These are phyloP conservation scores for Zaprionus inermis DNA, from an alignment of 1,140 invertebrate genomes.

Conservation along the genomic window DNA sequence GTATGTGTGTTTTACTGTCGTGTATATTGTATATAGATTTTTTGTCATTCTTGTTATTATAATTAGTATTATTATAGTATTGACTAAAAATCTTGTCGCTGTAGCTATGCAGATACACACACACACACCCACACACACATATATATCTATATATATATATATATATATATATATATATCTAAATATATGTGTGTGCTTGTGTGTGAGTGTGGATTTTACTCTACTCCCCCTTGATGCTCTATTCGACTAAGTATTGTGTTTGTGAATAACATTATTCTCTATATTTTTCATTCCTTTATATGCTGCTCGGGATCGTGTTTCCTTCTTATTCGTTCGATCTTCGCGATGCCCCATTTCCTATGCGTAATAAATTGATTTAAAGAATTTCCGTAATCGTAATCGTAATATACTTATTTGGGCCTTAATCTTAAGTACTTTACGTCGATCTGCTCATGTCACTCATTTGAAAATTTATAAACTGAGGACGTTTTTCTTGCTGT, in stretches of 20 bases:
- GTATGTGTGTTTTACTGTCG: constrained; percentile 68
- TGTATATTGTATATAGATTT: constrained; percentile 70
- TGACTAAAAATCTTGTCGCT: constrained; percentile 64
- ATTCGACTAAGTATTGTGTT: constrained; percentile 39
- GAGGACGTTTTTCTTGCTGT: constrained; percentile 66
- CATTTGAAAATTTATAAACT: constrained; percentile 82
- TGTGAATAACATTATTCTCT: constrained; percentile 1
- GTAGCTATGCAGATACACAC: constrained; percentile 33
- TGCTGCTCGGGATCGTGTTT: constrained; percentile 17
- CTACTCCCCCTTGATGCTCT: constrained; percentile 30
- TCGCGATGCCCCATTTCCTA: constrained; percentile 28
- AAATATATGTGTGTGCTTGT: constrained; percentile 29
- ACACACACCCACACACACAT: constrained; percentile 11
- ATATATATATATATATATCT: neutral
- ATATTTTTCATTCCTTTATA: neutral
- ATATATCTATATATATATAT: too few relatives aligned
- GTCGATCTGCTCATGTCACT: constrained; percentile 58
- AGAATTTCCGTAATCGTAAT: constrained; percentile 48
- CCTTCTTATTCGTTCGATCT: neutral
- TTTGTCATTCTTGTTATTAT: constrained; percentile 18
- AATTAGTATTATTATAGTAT: constrained; percentile 46
- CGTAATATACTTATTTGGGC: constrained; percentile 62
- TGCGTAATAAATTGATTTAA: constrained; percentile 68
- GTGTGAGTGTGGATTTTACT: constrained; percentile 20
- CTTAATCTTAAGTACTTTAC: constrained; percentile 60